phyloP scores from a whole-genome alignment of 2,797 vertebrate genomes.

The Basileuterus tristriatus region DNA sequence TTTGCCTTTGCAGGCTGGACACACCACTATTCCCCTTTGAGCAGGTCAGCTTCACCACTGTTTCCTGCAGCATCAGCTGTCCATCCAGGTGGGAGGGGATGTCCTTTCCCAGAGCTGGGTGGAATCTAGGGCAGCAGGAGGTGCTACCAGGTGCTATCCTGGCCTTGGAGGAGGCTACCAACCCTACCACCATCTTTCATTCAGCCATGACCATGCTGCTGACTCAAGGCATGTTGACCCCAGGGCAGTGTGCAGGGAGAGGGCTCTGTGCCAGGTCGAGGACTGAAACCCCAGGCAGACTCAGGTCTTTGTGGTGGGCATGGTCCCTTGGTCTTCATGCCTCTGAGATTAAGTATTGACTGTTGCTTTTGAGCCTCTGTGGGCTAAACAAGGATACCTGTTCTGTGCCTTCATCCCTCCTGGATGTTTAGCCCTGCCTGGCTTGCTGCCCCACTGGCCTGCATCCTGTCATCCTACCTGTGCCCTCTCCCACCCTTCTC shows the following conservation, averaged over 20 bases:
- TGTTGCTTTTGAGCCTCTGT: background rate
- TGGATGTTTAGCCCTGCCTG: background rate
- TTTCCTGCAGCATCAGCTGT: background rate
- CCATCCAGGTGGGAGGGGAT: background rate
- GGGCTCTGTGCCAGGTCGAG: background rate
- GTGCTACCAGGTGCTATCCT: background rate
- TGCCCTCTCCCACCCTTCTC: background rate
- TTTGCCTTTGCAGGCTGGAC: background rate
- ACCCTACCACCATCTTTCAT: background rate
- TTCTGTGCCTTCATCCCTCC: background rate
- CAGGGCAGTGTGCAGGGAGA: too few relatives aligned
- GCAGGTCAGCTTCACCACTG: background rate
- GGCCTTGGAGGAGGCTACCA: background rate
- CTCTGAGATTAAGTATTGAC: background rate
- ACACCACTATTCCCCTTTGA: accelerated
- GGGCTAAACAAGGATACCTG: background rate
- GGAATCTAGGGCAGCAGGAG: background rate
- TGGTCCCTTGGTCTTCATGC: background rate
- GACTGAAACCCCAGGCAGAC: background rate
- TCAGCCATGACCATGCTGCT: background rate
- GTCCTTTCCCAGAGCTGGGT: background rate
- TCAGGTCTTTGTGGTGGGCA: background rate
- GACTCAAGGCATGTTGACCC: background rate
- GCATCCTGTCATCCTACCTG: background rate
- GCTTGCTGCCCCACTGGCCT: background rate